Base-by-base conservation (phyloP, 2,113 vertebrate genomes). In the Apodemus speciosus region DNA sequence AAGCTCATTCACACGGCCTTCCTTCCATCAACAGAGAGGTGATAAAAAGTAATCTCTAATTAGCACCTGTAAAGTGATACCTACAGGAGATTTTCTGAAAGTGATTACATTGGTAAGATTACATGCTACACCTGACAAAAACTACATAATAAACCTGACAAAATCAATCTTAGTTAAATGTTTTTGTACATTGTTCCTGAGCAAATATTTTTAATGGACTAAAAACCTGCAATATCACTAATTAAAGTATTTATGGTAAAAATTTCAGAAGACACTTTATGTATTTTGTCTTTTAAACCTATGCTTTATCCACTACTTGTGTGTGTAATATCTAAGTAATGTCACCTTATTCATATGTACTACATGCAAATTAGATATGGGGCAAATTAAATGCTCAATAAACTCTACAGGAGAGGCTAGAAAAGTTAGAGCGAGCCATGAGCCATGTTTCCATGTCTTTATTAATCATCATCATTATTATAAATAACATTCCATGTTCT, bases 121-220 rank as follows among this genome's bases (percentile, higher is more conserved):
- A 60, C 7, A 76, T 89, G 16, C 20, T 32, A 40, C 8, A 58
- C 0, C 32, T 51, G 40, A 68, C 66, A 60, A 62, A 81, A 81
- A 76, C 66, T 90, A 68, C 4, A 76, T 88, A 14, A 38, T 38
- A 46, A 3, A 64, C 0, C 27, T 38, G n/a, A 72, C 58, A 58
- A 66, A 89, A n/a, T n/a, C 60, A 69, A 73, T 18, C 72, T 40
- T 32, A 90, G 23, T 14, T 92, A 27, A 88, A 32, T 35, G 8
- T 62, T 88, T 88, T 89, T 83, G 51, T 51, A 72, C 83, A 85
- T 56, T 93, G 25, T 4, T 20, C 62, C 43, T 75, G 89, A 95
- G 58, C 73, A 77, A 56, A 88, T 87, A 66, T 27, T 84, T 75
- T 86, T 87, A 64, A 76, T 20, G 49, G 15, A 66, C 79, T 49